These are phyloP conservation scores for Trachelus iudaicus DNA, from an alignment of 2,888 invertebrate genomes.

Conservation along the genomic window DNA sequence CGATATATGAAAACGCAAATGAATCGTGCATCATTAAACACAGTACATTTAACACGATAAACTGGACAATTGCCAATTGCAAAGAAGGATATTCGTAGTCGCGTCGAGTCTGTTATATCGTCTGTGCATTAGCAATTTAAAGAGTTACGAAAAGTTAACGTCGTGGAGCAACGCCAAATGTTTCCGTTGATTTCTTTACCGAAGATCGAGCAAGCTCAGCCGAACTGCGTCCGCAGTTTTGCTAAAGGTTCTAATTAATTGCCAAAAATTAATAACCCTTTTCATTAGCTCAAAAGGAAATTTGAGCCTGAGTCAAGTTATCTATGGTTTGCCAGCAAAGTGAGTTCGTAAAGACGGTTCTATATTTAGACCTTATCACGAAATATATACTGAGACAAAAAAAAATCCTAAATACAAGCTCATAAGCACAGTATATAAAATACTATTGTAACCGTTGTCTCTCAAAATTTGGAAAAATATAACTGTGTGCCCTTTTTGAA, in stretches of 20 bases:
- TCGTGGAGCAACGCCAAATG: neutral
- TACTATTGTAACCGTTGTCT: neutral
- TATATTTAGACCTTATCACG: neutral
- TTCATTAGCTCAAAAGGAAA: neutral
- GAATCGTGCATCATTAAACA: neutral
- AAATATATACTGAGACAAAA: neutral
- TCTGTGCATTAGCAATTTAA: neutral
- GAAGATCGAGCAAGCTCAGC: neutral
- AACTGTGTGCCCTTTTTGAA: too few relatives aligned
- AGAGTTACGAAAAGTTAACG: neutral
- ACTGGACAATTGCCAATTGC: neutral
- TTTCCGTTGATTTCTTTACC: neutral
- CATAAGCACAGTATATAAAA: neutral
- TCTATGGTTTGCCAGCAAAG: neutral
- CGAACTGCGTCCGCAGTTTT: neutral
- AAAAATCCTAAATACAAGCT: neutral
- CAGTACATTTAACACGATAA: neutral
- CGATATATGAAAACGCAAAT: neutral
- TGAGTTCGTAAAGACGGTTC: neutral
- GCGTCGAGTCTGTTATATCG: neutral
- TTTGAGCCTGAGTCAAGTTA: neutral
- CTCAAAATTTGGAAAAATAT: neutral
- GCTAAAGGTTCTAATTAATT: neutral
- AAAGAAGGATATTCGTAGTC: neutral
- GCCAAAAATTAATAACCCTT: neutral